Percentiles rank a stretch among this genome's conserved stretches.
Conservation (phyloP, 2,113 vertebrate genomes). For the Microtus montanus region DNA sequence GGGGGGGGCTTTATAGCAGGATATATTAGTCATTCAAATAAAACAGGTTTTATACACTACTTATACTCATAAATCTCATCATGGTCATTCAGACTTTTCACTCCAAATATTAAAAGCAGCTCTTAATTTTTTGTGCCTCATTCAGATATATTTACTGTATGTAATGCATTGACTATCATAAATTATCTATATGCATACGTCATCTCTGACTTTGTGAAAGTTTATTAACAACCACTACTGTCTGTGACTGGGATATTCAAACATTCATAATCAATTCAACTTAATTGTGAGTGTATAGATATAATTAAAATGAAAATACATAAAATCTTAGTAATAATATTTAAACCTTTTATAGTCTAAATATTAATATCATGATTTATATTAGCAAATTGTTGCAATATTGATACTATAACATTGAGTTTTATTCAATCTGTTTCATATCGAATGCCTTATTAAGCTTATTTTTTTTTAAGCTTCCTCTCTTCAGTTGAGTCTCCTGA, state of each 20-base stretch:
- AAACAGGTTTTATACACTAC: background rate
- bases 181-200: background rate
- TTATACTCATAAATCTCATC: background rate
- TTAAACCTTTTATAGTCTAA: background rate
- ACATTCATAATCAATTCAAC: background rate
- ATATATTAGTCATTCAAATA: background rate
- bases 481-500: background rate
- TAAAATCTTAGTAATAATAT: background rate
- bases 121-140: background rate
- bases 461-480: background rate
- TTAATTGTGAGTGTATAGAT: background rate
- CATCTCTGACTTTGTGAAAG: background rate
- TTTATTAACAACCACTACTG: background rate
- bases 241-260: background rate
- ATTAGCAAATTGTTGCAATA: background rate
- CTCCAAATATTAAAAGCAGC: constrained; percentile 33
- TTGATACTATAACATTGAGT: background rate
- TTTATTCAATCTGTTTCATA: background rate
- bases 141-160: background rate
- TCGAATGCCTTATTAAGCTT: background rate
- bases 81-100: background rate
- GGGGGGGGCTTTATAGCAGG: background rate
- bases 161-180: background rate
- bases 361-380: background rate
- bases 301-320: constrained; percentile 36